These are phyloP conservation scores for Mesembrinibis cayennensis DNA, from an alignment of 2,113 vertebrate genomes.

Conservation along the genomic window DNA sequence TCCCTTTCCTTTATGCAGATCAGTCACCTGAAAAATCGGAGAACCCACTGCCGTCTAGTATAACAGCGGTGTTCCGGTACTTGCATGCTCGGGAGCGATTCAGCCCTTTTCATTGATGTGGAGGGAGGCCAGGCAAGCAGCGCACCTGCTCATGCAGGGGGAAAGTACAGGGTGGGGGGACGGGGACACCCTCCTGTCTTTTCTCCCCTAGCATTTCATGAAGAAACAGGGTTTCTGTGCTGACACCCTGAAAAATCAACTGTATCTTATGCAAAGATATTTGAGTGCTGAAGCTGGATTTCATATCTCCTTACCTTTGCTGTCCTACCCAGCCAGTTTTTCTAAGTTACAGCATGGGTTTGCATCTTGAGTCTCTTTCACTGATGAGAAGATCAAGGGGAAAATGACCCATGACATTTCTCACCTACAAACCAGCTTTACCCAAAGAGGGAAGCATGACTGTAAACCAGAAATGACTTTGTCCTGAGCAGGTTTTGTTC, in stretches of 20 bases:
- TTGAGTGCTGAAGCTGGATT: not conserved
- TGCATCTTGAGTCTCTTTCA: not conserved
- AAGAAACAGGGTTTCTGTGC: not conserved
- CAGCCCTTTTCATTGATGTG: not conserved
- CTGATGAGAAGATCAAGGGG: not conserved
- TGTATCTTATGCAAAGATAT: not conserved
- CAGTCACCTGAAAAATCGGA: not conserved
- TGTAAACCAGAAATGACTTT: not conserved
- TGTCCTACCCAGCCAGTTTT: not conserved
- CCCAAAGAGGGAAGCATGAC: not conserved
- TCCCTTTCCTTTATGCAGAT: not conserved
- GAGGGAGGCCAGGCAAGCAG: not conserved
- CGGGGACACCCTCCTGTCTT: not conserved
- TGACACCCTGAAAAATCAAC: not conserved
- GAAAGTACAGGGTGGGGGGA: not conserved
- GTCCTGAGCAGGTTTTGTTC: not conserved
- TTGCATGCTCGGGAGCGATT: not conserved
- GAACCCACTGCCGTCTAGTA: not conserved
- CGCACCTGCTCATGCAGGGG: not conserved
- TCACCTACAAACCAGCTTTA: not conserved
- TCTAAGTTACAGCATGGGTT: not conserved
- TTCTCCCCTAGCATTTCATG: not conserved
- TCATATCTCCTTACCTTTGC: not conserved
- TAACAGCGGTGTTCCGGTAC: not conserved
- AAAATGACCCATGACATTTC: not conserved